phyloP scores from a whole-genome alignment of 2,888 invertebrate genomes.

The Unio delphinus region DNA sequence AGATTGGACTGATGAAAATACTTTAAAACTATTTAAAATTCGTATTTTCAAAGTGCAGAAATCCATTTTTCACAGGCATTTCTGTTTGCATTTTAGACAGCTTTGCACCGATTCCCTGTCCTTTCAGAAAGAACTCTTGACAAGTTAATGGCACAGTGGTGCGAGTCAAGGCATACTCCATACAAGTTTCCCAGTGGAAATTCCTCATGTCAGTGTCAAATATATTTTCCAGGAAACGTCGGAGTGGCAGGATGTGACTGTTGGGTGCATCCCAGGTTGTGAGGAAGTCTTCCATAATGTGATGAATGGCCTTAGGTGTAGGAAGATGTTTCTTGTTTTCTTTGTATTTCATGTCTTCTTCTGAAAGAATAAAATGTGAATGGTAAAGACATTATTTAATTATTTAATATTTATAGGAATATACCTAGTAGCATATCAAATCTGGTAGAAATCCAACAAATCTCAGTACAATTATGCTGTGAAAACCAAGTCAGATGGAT shows the following conservation, averaged over 20 bases:
- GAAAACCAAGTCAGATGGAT: no score
- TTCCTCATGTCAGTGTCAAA: constrained; percentile 61
- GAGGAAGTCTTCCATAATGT: constrained; percentile 73
- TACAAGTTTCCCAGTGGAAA: constrained; percentile 65
- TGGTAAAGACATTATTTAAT: not conserved
- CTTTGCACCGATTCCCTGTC: constrained; percentile 28
- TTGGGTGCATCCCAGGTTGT: constrained; percentile 70
- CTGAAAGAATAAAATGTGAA: constrained; percentile 37
- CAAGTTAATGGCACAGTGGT: constrained; percentile 53
- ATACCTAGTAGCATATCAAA: no score
- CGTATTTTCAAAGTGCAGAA: no score
- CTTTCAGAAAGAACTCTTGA: constrained; percentile 49
- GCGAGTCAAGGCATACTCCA: constrained; percentile 62
- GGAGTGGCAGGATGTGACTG: constrained; percentile 70
- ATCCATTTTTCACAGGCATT: no score
- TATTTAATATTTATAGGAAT: no score
- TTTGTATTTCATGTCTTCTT: constrained; percentile 46
- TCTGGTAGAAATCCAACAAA: no score
- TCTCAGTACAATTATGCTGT: no score
- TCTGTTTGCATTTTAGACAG: no score
- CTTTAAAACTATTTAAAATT: no score
- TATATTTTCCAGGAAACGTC: constrained; percentile 60
- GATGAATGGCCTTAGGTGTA: constrained; percentile 68
- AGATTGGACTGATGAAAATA: no score
- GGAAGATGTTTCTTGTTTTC: constrained; percentile 60